Conservation (phyloP, 2,888 invertebrate species). For the Lithophane socia region DNA sequence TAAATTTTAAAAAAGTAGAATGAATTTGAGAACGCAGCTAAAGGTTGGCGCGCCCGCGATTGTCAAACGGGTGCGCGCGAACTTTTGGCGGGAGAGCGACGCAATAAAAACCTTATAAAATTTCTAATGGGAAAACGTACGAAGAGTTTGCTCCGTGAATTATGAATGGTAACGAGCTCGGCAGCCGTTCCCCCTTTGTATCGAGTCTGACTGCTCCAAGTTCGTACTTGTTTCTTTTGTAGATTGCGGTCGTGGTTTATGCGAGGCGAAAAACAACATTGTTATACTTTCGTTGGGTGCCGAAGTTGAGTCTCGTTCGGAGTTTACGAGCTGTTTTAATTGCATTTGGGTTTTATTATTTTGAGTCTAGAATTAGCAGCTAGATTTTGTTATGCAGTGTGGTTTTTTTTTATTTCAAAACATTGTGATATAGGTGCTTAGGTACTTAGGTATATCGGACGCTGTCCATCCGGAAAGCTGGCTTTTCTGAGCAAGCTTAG, state of each 20-base stretch:
- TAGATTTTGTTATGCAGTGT: slow-evolving; percentile 19
- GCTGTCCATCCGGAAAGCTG: neutral
- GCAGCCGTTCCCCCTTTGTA: slow-evolving; percentile 69
- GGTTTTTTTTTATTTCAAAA: too few relatives aligned
- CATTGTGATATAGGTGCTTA: too few relatives aligned
- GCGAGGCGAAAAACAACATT: slow-evolving; percentile 83
- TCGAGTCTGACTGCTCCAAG: slow-evolving; percentile 77
- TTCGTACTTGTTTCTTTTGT: slow-evolving; percentile 87
- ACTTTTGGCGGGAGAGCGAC: slow-evolving; percentile 79
- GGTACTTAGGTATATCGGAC: too few relatives aligned
- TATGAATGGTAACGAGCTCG: slow-evolving; percentile 89
- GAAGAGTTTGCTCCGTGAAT: slow-evolving; percentile 88
- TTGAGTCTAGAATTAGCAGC: slow-evolving; percentile 38
- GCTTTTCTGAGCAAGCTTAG: neutral
- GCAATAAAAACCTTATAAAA: slow-evolving; percentile 90
- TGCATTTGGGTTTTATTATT: slow-evolving; percentile 50
- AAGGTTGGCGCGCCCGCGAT: slow-evolving; percentile 69
- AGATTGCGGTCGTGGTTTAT: slow-evolving; percentile 80
- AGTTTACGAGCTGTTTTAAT: slow-evolving; percentile 68
- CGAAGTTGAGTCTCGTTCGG: slow-evolving; percentile 67
- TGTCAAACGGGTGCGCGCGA: slow-evolving; percentile 77
- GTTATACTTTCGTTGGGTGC: slow-evolving; percentile 73
- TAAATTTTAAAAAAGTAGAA: slow-evolving; percentile 65
- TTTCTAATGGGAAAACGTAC: slow-evolving; percentile 90
- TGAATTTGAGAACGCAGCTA: slow-evolving; percentile 69